Evolutionary conservation across 2,888 invertebrate species (phyloP).

Genomic region (Notodonta dromedarius): DNA sequence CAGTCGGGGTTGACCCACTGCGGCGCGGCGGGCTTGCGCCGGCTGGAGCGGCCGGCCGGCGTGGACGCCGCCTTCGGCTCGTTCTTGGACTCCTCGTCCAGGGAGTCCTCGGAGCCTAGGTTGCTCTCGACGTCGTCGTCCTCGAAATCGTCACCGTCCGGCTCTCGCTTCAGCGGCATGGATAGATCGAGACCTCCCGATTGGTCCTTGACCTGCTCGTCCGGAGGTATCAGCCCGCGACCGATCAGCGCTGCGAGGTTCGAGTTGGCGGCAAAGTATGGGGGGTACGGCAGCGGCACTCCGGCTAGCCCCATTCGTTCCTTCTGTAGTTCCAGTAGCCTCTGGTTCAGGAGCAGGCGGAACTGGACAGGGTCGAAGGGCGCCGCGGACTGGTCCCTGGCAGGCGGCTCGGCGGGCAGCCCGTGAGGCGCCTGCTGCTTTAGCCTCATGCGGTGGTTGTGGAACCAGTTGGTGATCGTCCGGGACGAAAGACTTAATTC

Average conservation of each 20-base stretch:
- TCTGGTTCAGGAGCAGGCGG: slow-evolving; percentile 93
- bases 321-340: slow-evolving; percentile 94
- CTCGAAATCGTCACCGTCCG: slow-evolving; percentile 90
- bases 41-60: slow-evolving; percentile 81
- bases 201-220: slow-evolving; percentile 88
- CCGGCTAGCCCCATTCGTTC: slow-evolving; percentile 92
- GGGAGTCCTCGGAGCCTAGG: slow-evolving; percentile 87
- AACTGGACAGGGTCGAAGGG: slow-evolving; percentile 97
- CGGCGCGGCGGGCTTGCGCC: slow-evolving; percentile 97
- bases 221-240: slow-evolving; percentile 86
- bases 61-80: slow-evolving; percentile 83
- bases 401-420: slow-evolving; percentile 88
- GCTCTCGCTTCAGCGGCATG: slow-evolving; percentile 92
- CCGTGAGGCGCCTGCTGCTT: slow-evolving; percentile 95
- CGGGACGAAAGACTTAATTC: slow-evolving; percentile 96
- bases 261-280: slow-evolving; percentile 90
- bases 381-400: slow-evolving; percentile 88
- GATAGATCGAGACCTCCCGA: slow-evolving; percentile 94
- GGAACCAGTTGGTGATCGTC: slow-evolving; percentile 99
- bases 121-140: slow-evolving; percentile 92
- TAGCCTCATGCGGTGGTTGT: slow-evolving; percentile 99
- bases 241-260: slow-evolving; percentile 91
- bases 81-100: slow-evolving; percentile 84
- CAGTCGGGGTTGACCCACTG: slow-evolving; percentile 99
- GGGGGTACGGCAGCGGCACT: slow-evolving; percentile 90